Percentiles rank a stretch among this genome's conserved stretches.
These are phyloP conservation scores for Crenichthys baileyi DNA, from an alignment of 2,797 vertebrate species.

Conservation along the genomic window DNA sequence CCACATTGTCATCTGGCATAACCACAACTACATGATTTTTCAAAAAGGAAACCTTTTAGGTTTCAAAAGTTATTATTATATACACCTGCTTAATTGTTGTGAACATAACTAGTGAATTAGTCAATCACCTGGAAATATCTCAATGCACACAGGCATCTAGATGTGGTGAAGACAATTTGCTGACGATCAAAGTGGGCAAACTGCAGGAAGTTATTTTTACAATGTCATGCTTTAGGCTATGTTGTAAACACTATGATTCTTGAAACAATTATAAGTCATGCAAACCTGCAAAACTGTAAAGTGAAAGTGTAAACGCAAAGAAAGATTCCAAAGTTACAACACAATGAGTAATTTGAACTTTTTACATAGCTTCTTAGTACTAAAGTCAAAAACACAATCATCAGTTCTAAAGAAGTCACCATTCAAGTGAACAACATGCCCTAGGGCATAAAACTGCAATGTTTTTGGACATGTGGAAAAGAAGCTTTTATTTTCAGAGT, in stretches of 20 bases:
- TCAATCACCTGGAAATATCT: background rate
- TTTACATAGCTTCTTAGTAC: background rate
- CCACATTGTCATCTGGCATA: too few relatives aligned
- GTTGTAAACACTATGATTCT: background rate
- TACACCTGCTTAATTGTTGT: background rate
- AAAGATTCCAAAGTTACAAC: background rate
- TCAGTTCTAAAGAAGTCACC: background rate
- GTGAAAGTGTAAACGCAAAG: background rate
- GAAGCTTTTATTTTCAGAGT: slow-evolving; percentile 4
- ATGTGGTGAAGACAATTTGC: too few relatives aligned
- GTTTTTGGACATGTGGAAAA: slow-evolving; percentile 18
- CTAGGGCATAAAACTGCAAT: slow-evolving; percentile 6
- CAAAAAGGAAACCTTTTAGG: too few relatives aligned
- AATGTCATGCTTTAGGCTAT: background rate
- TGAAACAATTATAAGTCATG: background rate
- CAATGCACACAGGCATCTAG: background rate
- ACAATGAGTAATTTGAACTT: background rate
- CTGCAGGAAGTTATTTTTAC: background rate
- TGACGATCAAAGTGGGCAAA: too few relatives aligned
- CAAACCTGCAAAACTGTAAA: background rate
- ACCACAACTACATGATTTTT: too few relatives aligned
- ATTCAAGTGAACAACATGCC: slow-evolving; percentile 2
- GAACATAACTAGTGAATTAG: background rate
- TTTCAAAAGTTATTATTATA: too few relatives aligned
- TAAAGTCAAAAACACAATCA: too few relatives aligned